phyloP scores from a whole-genome alignment of 2,888 invertebrate species.

The Escarpia spicata region DNA sequence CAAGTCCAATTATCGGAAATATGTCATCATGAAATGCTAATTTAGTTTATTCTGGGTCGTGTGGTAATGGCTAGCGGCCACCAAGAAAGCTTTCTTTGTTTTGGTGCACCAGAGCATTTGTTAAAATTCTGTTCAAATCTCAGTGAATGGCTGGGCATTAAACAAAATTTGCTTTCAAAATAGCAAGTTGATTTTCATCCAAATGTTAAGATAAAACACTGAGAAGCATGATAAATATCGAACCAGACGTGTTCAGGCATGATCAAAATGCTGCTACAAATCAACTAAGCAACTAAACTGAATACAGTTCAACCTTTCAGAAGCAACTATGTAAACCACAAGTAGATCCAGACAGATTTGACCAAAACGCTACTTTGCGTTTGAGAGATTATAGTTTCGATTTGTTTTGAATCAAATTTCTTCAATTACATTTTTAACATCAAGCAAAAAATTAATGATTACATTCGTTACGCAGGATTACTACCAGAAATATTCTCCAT shows the following conservation, averaged over 20 bases:
- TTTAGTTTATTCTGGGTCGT: not conserved
- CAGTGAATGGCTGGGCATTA: not conserved
- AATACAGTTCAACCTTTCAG: not conserved
- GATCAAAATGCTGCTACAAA: not conserved
- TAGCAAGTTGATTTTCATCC: not conserved
- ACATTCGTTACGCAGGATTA: not conserved
- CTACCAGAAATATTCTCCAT: too few species aligned
- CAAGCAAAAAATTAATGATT: not conserved
- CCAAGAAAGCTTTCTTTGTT: not conserved
- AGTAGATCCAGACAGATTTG: not conserved
- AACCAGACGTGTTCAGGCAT: not conserved
- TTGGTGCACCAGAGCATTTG: not conserved
- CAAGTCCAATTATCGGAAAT: not conserved
- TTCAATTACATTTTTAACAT: not conserved
- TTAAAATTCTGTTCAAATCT: not conserved
- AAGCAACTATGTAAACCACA: not conserved
- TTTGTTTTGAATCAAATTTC: not conserved
- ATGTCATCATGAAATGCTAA: not conserved
- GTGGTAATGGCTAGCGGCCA: not conserved
- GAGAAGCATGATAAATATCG: not conserved
- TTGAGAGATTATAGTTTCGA: not conserved
- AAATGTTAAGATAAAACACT: not conserved
- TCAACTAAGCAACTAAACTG: not conserved
- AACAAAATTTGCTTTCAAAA: not conserved
- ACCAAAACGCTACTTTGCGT: not conserved